Evolutionary conservation across 1,140 invertebrate genomes (phyloP).

Genomic region (Bombus consobrinus): DNA sequence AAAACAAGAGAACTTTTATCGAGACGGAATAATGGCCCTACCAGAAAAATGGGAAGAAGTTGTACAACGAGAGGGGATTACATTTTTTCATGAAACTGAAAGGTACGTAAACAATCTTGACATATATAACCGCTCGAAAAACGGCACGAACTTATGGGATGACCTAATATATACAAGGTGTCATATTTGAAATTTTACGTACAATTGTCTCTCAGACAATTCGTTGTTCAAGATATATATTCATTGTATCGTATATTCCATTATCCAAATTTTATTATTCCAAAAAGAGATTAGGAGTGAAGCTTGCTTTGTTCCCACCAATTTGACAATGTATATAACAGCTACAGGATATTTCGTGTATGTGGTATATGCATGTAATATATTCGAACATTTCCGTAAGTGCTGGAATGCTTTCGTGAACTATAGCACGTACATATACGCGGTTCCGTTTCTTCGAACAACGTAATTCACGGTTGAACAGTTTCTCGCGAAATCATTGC

Average conservation of each 20-base stretch:
- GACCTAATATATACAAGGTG: background rate
- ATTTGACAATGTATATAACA: too few relatives aligned
- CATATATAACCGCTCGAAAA: too few relatives aligned
- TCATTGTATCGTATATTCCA: too few relatives aligned
- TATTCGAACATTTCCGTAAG: background rate
- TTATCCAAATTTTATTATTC: background rate
- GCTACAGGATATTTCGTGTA: background rate
- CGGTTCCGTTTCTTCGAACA: background rate
- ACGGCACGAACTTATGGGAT: too few relatives aligned
- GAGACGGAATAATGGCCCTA: too few relatives aligned
- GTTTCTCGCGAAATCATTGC: background rate
- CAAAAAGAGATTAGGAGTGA: background rate
- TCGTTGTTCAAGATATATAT: too few relatives aligned
- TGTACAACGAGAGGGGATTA: too few relatives aligned
- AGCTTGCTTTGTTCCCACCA: background rate
- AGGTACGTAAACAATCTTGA: too few relatives aligned
- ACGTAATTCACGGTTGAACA: background rate
- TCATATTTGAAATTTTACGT: too few relatives aligned
- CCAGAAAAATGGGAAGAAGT: too few relatives aligned
- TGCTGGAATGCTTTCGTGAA: background rate
- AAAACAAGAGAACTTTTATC: too few relatives aligned
- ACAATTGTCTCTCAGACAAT: background rate
- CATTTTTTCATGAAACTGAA: too few relatives aligned
- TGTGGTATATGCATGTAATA: background rate
- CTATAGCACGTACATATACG: background rate